A percentile compares a stretch with the other conserved stretches of the same genome.
Evolutionary conservation across 2,113 vertebrate species (phyloP).

Genomic region (Anoplopoma fimbria): DNA sequence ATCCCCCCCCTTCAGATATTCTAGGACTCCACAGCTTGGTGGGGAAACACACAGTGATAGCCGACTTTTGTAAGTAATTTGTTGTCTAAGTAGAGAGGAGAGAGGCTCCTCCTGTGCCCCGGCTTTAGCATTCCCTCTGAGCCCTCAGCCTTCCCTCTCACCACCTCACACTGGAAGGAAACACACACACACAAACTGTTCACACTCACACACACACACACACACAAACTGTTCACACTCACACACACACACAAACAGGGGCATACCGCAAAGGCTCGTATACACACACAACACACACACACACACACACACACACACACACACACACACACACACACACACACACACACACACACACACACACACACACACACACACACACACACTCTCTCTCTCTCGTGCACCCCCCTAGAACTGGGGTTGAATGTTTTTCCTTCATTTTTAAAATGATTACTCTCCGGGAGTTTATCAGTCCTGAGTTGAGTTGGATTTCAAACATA

Average conservation of each 20-base stretch:
- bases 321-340: neutral
- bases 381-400: too few species aligned
- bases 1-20: conserved; percentile 41
- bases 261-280: neutral
- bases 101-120: conserved; percentile 44
- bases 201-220: conserved; percentile 3
- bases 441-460: neutral
- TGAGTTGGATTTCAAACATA: neutral
- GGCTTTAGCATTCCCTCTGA: conserved; percentile 62
- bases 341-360: neutral
- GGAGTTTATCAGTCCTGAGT: neutral
- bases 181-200: neutral
- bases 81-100: conserved; percentile 25
- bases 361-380: neutral
- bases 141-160: conserved; percentile 38
- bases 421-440: neutral
- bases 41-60: conserved; percentile 42
- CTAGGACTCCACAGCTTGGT: conserved; percentile 41
- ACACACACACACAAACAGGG: neutral
- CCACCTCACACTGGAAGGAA: conserved; percentile 37
- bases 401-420: neutral
- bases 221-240: neutral
- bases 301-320: neutral
- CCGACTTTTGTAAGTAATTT: conserved; percentile 54
- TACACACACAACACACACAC: neutral